Evolutionary conservation across 2,113 vertebrate species (phyloP), one percentile per base, ranked within the genome.

Genomic region (Picathartes gymnocephalus): DNA sequence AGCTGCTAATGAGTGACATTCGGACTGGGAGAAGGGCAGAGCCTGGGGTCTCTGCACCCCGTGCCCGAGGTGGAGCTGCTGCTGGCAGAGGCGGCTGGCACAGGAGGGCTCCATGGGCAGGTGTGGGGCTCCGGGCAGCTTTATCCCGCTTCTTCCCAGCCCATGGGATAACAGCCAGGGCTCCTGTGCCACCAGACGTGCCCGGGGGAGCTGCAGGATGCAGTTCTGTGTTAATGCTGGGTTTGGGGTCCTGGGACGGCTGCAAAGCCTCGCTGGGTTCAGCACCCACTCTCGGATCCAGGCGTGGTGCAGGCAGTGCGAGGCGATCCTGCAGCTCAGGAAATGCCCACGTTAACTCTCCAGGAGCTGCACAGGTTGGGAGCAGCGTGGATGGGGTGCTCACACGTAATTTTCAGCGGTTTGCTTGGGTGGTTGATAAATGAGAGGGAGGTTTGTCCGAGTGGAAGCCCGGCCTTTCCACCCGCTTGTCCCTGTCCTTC

Each of bases 321-420:
- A 47, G 60, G 51, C 1, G 20, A 9, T 39, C 40, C 76, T 42
- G 33, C 35, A 17, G 64, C 47, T 51, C 4, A 2, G 30, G 11
- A 39, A 54, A 64, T 45, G 4, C 12, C 58, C 1, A 0, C 12
- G 2, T 6, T 16, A 39, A 11, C 74, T 44, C 45, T 68, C 8
- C 22, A 4, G 40, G 58, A 61, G 3, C 37, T 4, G 20, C 45
- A 2, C 1, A 4, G 39, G 0, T 0, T 2, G 57, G 35, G 0
- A 44, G 31, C n/a, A 10, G 54, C 6, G 15, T 4, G 54, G 14
- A 23, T 4, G 47, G 39, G 69, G 7, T 12, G 81, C 56, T 93
- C 37, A 1, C n/a, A 1, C 14, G 37, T 9, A 1, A 39, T 80
- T 79, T 58, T 44, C 48, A 6, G 24, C 4, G 71, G 9, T 24